phyloP scores from a whole-genome alignment of 2,113 vertebrate genomes.

The Gadus chalcogrammus region DNA sequence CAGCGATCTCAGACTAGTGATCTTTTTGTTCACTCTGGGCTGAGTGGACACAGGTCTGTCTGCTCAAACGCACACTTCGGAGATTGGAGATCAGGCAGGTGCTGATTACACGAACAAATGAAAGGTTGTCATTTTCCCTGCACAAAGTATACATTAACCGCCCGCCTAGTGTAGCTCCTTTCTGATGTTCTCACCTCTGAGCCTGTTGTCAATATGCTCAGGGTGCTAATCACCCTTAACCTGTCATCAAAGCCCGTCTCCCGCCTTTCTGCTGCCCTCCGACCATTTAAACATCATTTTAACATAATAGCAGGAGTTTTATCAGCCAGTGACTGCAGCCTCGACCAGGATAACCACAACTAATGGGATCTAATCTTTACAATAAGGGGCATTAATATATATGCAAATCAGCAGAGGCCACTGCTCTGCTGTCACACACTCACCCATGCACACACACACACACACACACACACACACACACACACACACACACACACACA shows the following conservation, averaged over 20 bases:
- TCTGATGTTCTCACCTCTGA: slow-evolving; percentile 52
- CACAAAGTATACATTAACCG: slow-evolving; percentile 33
- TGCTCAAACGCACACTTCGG: too few species aligned
- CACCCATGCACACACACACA: neutral
- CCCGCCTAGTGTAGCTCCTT: slow-evolving; percentile 40
- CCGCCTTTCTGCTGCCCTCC: slow-evolving; percentile 40
- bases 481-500: too few species aligned
- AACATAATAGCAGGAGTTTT: slow-evolving; percentile 67
- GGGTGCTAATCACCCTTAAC: slow-evolving; percentile 63
- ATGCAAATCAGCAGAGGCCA: slow-evolving; percentile 74
- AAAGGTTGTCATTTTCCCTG: slow-evolving; percentile 50
- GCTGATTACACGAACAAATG: slow-evolving; percentile 5
- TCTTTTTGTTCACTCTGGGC: neutral
- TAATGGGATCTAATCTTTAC: slow-evolving; percentile 81
- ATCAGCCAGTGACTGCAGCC: slow-evolving; percentile 68
- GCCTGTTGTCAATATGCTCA: slow-evolving; percentile 53
- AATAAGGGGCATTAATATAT: slow-evolving; percentile 82
- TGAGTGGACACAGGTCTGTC: too few species aligned
- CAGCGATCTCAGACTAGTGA: too few species aligned
- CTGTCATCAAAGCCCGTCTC: slow-evolving; percentile 50
- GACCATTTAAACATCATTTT: slow-evolving; percentile 66
- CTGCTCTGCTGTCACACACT: slow-evolving; percentile 18
- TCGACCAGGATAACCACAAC: slow-evolving; percentile 74
- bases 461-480: too few species aligned
- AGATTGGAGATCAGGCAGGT: too few species aligned